Evolutionary conservation across 2,113 vertebrate species (phyloP).

Genomic region (Ptyas mucosa): DNA sequence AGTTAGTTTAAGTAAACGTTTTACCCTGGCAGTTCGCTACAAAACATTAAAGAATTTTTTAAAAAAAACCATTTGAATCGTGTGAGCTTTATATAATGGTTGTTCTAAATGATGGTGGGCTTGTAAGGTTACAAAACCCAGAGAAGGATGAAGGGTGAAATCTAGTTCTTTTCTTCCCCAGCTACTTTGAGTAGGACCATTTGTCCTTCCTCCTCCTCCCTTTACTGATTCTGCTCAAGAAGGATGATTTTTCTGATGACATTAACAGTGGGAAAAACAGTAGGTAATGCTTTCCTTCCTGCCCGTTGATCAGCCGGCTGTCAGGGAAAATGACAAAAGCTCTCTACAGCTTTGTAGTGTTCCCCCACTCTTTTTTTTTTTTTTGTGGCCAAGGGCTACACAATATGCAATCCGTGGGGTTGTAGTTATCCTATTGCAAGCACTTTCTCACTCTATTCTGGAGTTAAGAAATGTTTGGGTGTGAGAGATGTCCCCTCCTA

Average conservation of each 20-base stretch:
- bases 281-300: neutral
- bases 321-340: neutral
- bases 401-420: neutral
- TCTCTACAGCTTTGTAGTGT: neutral
- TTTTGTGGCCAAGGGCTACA: neutral
- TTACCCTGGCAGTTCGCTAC: neutral
- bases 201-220: neutral
- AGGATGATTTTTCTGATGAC: neutral
- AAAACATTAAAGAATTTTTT: neutral
- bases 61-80: neutral
- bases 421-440: neutral
- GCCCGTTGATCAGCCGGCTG: neutral
- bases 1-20: neutral
- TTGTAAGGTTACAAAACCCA: neutral
- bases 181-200: neutral
- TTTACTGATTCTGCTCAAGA: neutral
- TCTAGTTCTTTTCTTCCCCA: neutral
- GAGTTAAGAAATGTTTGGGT: neutral
- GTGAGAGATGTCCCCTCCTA: neutral
- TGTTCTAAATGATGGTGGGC: neutral
- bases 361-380: neutral
- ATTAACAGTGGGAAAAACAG: neutral
- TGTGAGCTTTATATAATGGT: neutral
- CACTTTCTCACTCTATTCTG: neutral
- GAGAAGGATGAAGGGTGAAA: neutral